phyloP scores from a whole-genome alignment of 1,140 invertebrate genomes.

The Hyles euphorbiae region DNA sequence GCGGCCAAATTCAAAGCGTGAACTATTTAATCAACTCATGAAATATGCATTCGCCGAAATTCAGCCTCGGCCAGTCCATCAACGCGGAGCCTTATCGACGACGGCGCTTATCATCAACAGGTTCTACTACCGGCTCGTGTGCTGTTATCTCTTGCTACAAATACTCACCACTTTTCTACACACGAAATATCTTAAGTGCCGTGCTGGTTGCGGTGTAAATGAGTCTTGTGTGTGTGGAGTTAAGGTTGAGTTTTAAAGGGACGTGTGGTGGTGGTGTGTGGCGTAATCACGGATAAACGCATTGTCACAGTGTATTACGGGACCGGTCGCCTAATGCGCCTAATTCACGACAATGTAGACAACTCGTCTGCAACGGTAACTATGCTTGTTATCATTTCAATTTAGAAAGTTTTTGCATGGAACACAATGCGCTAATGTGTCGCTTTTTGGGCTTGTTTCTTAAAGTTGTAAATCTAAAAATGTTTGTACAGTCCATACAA shows the following conservation, averaged over 20 bases:
- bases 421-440: neutral
- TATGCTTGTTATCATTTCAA: conserved; percentile 35
- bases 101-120: conserved; percentile 72
- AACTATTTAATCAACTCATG: conserved; percentile 74
- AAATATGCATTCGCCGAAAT: conserved; percentile 72
- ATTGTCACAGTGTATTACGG: conserved; percentile 63
- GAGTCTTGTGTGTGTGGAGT: neutral
- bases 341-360: conserved; percentile 66
- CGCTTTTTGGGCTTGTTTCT: no score
- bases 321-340: conserved; percentile 58
- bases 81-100: conserved; percentile 61
- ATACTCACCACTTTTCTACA: conserved; percentile 45
- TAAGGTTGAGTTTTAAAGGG: conserved; percentile 25
- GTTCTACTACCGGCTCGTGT: conserved; percentile 62
- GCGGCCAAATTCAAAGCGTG: conserved; percentile 56
- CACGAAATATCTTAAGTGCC: conserved; percentile 14
- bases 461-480: no score
- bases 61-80: conserved; percentile 62
- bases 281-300: conserved; percentile 59
- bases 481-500: no score
- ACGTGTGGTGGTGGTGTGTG: conserved; percentile 16
- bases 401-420: conserved; percentile 4
- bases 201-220: neutral
- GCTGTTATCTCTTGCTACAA: conserved; percentile 71
- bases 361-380: conserved; percentile 32